Conservation (phyloP, 2,113 vertebrate species). For the Gadus chalcogrammus region DNA sequence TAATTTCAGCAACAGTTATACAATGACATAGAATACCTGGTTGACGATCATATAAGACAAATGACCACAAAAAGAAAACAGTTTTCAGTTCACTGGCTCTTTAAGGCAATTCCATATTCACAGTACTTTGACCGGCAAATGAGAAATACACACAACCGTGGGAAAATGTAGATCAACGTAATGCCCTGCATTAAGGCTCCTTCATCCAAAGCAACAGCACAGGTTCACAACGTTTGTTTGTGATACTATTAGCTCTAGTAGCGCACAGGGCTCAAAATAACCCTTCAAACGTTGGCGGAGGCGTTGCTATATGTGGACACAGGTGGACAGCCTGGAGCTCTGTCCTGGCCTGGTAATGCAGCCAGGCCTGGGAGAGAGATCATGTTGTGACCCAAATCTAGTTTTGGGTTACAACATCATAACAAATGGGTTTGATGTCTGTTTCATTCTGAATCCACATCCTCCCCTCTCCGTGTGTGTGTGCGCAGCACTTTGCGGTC, state of each 20-base stretch:
- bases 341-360: conserved; percentile 53
- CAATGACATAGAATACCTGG: too few relatives aligned
- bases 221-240: background rate
- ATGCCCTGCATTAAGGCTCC: too few relatives aligned
- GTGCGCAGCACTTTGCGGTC: conserved; percentile 85
- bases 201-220: too few relatives aligned
- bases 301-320: conserved; percentile 37
- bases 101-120: too few relatives aligned
- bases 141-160: too few relatives aligned
- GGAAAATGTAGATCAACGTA: too few relatives aligned
- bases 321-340: conserved; percentile 53
- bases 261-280: conserved; percentile 1
- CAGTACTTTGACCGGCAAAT: too few relatives aligned
- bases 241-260: background rate
- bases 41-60: too few relatives aligned
- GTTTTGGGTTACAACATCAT: conserved; percentile 17
- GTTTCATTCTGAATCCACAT: background rate
- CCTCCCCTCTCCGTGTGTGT: background rate
- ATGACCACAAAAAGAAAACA: too few relatives aligned
- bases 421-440: background rate
- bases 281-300: background rate
- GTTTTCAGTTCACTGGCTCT: too few relatives aligned
- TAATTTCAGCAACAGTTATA: too few relatives aligned
- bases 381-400: conserved; percentile 30
- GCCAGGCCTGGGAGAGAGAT: conserved; percentile 29